These are phyloP conservation scores for Cosmia pyralina DNA, from an alignment of 2,888 invertebrate species.

Conservation along the genomic window DNA sequence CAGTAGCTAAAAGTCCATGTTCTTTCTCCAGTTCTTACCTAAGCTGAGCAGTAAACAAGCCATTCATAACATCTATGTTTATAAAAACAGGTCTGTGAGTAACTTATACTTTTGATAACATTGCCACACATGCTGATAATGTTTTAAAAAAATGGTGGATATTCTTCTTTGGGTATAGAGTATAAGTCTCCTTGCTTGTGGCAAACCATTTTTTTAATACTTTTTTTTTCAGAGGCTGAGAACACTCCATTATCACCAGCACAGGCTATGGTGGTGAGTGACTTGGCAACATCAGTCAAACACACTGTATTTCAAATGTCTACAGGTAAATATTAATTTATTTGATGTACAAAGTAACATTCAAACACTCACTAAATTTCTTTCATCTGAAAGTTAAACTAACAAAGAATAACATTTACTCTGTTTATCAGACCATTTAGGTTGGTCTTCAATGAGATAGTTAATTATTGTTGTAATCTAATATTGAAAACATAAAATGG, in stretches of 20 bases:
- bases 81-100: neutral
- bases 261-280: slow-evolving; percentile 93
- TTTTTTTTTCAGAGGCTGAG: slow-evolving; percentile 89
- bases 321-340: slow-evolving; percentile 89
- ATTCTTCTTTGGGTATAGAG: neutral
- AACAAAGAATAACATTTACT: neutral
- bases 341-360: neutral
- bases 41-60: slow-evolving; percentile 31
- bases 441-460: neutral
- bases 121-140: slow-evolving; percentile 8
- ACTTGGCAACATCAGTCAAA: slow-evolving; percentile 94
- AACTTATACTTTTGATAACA: slow-evolving; percentile 16
- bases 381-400: neutral
- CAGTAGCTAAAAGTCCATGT: neutral
- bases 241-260: slow-evolving; percentile 92
- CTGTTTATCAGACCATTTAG: neutral
- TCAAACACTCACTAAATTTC: neutral
- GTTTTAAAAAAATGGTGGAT: neutral
- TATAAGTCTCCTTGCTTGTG: neutral
- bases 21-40: slow-evolving; percentile 23
- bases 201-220: neutral
- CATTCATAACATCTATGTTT: slow-evolving; percentile 27
- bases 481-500: neutral
- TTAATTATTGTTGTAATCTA: neutral
- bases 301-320: slow-evolving; percentile 95